Base-by-base conservation (phyloP, 2,888 invertebrate genomes). In the Latrodectus hesperus region DNA sequence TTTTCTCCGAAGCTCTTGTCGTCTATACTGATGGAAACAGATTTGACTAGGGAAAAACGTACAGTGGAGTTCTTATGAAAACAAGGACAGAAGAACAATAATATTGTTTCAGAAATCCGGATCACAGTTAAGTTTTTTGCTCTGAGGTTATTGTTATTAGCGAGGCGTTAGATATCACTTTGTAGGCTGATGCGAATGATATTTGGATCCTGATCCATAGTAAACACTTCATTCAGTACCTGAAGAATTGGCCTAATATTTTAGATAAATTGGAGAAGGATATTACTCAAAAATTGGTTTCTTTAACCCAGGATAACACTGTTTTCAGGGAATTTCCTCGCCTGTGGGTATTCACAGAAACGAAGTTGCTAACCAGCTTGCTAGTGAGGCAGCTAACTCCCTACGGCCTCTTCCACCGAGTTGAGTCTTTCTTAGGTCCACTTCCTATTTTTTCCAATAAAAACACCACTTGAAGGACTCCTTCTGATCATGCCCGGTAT, bases 91-190 rank as follows among this genome's bases (percentile, higher is more conserved):
- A n/a, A n/a, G 9, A 67, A 22, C 22, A n/a, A n/a, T n/a, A 17
- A n/a, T 67, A 17, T n/a, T 67, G 16, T 16, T 55, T 74, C 55
- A 55, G 73, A 74, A 74, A 74, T 26, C 55, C 22, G 0, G 4
- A 74, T 22, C 73, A 74, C 26, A 74, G 55, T 55, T 55, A 17
- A 55, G 55, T 55, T 55, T 74, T 74, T 74, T 22, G 1, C 67
- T 1, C 67, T 0, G 67, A 67, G 22, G 11, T 67, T 17, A 17
- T n/a, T 67, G 17, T 17, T 67, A 67, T 17, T 67, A 67, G 67
- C 5, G n/a, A 17, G 11, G 67, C 67, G 11, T 67, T 67, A 9
- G 8, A n/a, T 9, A 14, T 67, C 17, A 10, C 67, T 67, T 67
- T 67, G n/a, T 14, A 67, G 11, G 4, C 17, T 67, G 17, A 8